Evolutionary conservation across 1,140 invertebrate genomes (phyloP).

Genomic region (Sitophilus oryzae): DNA sequence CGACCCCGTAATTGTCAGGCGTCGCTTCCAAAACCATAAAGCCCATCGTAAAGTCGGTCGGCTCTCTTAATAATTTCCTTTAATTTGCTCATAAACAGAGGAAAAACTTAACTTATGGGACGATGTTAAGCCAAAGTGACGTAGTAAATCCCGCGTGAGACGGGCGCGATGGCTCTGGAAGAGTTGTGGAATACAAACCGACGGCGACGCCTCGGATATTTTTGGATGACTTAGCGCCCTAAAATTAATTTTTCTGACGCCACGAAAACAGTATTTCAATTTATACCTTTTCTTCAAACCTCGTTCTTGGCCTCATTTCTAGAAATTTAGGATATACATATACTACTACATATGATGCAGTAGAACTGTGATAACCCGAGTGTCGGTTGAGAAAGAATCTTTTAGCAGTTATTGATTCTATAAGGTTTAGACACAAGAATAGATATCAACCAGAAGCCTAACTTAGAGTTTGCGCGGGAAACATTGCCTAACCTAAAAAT

Average conservation of each 20-base stretch:
- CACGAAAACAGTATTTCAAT: too few species aligned
- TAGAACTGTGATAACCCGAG: too few species aligned
- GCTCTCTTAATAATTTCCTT: slow-evolving; percentile 17
- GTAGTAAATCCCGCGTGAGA: slow-evolving; percentile 14
- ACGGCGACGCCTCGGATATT: background rate
- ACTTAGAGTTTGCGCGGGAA: too few species aligned
- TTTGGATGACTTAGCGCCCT: slow-evolving; percentile 1
- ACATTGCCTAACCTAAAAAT: too few species aligned
- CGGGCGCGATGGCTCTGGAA: background rate
- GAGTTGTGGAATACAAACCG: slow-evolving; percentile 11
- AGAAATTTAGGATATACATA: too few species aligned
- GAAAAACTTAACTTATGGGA: slow-evolving; percentile 11
- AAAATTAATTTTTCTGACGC: background rate
- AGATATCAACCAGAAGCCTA: too few species aligned
- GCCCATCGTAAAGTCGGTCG: slow-evolving; percentile 8
- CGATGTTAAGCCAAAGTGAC: slow-evolving; percentile 15
- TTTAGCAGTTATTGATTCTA: too few species aligned
- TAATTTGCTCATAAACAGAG: slow-evolving; percentile 22
- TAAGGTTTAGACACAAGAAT: too few species aligned
- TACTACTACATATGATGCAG: too few species aligned
- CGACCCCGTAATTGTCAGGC: slow-evolving; percentile 11
- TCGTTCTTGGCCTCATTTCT: too few species aligned
- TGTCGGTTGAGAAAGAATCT: too few species aligned
- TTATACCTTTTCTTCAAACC: too few species aligned
- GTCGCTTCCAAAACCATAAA: slow-evolving; percentile 3